Base-by-base conservation (phyloP, 2,888 invertebrate species). In the Dynastes grantii region DNA sequence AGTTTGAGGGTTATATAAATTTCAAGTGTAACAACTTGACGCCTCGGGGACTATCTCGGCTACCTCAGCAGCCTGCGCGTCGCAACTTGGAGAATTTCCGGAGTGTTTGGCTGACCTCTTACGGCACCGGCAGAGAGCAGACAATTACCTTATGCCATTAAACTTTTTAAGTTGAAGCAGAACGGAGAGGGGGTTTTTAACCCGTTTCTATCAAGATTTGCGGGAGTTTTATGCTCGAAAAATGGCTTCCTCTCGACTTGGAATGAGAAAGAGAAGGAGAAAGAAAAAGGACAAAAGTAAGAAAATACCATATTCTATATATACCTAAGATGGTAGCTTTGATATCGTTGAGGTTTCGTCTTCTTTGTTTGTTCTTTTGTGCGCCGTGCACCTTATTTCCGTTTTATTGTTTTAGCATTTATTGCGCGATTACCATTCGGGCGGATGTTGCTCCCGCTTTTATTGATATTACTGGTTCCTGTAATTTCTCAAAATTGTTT, bases 91-190 rank as follows among this genome's bases (percentile, higher is more conserved):
- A 11, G 40, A 73, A 13, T 73, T 58, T 58, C 40, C 58, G 73
- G 40, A 73, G 58, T 73, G 73, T 61, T 73, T 73, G 73, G 58
- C 45, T 73, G 73, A 73, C 73, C 73, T 73, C 58, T 40, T 37
- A 55, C 40, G 67, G 45, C 55, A 22, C 2, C 55, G 49, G 45
- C 45, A 27, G 49, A 58, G 27, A 61, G 40, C 73, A 37, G 37
- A 58, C 73, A 73, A 73, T 73, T 73, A 73, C 73, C 73, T 73
- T 73, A 61, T 73, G 61, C 73, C 73, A 73, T 73, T 73, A 73
- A 73, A 73, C 40, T 73, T 73, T 73, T 73, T 73, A 73, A 73
- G 73, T 73, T 73, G 22, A 45, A 16, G n/a, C 40, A 16, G 40
- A 22, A 40, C 40, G n/a, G 40, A 40, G 58, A 73, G 73, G 67